Evolutionary conservation across 2,797 vertebrate species (phyloP), one percentile per base, ranked within the genome.

Genomic region (Chelon auratus): DNA sequence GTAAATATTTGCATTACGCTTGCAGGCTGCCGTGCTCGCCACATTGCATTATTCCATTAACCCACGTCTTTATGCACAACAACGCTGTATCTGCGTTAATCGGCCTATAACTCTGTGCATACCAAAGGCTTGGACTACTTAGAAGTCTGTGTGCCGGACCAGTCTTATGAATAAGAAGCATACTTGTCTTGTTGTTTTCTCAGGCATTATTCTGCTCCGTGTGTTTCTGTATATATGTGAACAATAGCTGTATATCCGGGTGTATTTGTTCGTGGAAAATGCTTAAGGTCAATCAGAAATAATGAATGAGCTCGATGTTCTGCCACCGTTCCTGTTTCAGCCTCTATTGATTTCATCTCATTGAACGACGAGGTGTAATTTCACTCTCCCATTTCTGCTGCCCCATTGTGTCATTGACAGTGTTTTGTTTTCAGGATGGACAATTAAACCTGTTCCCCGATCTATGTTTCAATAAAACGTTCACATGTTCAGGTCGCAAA

Each of bases 1-100:
- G 91, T 94, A 94, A 93, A 93, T 87, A 93, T 94, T 92, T 87
- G 88, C 89, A 90, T 88, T 81, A 63, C 68, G 83, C 75, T 88
- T 33, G 57, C 70, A 81, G 80, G 62, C 77, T 79, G 75, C 51
- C 62, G 70, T 47, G 69, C 3, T 55, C 10, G 2, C 77, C 66
- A 72, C 82, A 50, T 78, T 70, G 61, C 69, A 81, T 83, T 89
- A 90, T 88, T 91, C 83, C 85, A 92, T 93, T 93, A 91, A 88
- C 82, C 82, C 53, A 37, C 42, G 62, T 86, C 86, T 82, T 81
- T 75, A 77, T 77, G 88, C 88, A 77, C 77, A 85, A 73, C 87
- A 78, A 63, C 68, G 55, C 54, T 68, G 77, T 70, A 68, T 75
- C 52, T 56, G 52, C 30, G 12, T 72, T 90, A 86, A 91, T 93